Percentiles rank a stretch among this genome's conserved stretches.
Conservation (phyloP, 92 coral and sea anemone genomes). For the Heliopora coerulea region DNA sequence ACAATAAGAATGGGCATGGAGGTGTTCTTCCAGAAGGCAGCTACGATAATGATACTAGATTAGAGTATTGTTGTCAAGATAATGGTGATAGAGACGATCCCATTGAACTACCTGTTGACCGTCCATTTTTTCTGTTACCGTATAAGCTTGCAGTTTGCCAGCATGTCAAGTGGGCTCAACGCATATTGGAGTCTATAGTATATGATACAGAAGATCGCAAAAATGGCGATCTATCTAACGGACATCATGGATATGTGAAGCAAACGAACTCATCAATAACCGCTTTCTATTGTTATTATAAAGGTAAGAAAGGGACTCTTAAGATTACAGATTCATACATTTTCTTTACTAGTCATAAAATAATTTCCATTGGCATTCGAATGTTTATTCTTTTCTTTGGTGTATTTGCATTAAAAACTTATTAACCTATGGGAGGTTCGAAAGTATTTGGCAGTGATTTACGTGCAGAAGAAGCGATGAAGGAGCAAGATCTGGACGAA, state of each 20-base stretch:
- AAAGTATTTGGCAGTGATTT: no score
- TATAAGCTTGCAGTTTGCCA: not conserved
- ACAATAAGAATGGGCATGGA: not conserved
- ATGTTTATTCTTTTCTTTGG: no score
- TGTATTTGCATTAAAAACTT: no score
- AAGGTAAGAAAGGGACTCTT: not conserved
- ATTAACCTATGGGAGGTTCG: no score
- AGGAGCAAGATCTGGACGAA: no score
- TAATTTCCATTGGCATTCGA: not conserved
- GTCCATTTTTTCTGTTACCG: constrained; percentile 14
- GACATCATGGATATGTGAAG: not conserved
- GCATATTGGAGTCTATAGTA: not conserved
- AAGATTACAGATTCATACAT: no score
- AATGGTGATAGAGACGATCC: constrained; percentile 7
- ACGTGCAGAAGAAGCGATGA: no score
- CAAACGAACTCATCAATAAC: not conserved
- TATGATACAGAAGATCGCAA: constrained; percentile 6
- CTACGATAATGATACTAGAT: not conserved
- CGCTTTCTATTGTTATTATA: constrained; percentile 7
- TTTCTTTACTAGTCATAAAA: not conserved
- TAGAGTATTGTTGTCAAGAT: constrained; percentile 15
- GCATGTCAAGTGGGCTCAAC: constrained; percentile 3
- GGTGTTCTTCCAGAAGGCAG: constrained; percentile 6
- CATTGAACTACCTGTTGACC: constrained; percentile 13
- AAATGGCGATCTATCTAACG: not conserved